Evolutionary conservation across 2,797 vertebrate species (phyloP).

Genomic region (Aulostomus chinensis): DNA sequence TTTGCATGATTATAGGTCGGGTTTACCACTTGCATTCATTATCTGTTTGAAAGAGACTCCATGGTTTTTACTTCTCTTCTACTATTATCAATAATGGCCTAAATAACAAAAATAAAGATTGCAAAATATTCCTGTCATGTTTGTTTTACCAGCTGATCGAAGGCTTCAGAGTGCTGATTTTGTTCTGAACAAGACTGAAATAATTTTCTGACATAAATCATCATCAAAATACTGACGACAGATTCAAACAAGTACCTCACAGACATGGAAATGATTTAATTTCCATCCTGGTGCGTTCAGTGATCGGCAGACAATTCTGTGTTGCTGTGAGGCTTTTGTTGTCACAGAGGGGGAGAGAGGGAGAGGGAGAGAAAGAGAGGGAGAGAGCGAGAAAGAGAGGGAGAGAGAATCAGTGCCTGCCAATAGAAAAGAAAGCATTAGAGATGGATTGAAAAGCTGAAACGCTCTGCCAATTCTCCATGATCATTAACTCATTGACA

Average conservation of each 20-base stretch:
- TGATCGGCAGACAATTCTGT: slow-evolving; percentile 24
- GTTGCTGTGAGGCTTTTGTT: slow-evolving; percentile 40
- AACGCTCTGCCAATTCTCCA: slow-evolving; percentile 48
- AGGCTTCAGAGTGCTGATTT: neutral
- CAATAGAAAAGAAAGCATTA: slow-evolving; percentile 54
- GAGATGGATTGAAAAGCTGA: slow-evolving; percentile 58
- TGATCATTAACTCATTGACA: slow-evolving; percentile 70
- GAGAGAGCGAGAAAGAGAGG: no score
- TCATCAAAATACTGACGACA: neutral
- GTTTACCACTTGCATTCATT: no score
- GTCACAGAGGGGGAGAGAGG: slow-evolving; percentile 35
- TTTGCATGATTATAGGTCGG: no score
- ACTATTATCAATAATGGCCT: no score
- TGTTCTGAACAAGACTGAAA: no score
- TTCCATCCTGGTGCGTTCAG: no score
- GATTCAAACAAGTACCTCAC: no score
- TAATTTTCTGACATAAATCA: no score
- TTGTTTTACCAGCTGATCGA: neutral
- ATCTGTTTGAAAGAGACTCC: no score
- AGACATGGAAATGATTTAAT: slow-evolving; percentile 18
- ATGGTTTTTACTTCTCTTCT: no score
- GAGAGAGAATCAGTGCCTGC: slow-evolving; percentile 44
- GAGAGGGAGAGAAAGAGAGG: no score
- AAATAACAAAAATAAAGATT: neutral
- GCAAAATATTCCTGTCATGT: neutral